Evolutionary conservation across 2,113 vertebrate genomes (phyloP).

Genomic region (Oceanites oceanicus): DNA sequence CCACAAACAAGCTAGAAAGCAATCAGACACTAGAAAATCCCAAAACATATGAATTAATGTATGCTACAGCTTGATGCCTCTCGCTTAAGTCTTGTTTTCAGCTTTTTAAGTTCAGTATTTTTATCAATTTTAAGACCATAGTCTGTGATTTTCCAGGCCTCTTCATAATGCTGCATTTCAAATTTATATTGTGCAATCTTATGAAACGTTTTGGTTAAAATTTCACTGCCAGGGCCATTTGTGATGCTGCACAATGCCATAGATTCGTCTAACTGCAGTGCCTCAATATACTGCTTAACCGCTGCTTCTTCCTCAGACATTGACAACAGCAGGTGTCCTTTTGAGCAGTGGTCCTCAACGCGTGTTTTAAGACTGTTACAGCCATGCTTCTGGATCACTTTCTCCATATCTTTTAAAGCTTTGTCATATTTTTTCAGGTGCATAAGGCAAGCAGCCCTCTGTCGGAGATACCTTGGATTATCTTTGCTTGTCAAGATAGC

Average conservation of each 20-base stretch:
- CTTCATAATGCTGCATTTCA: conserved; percentile 68
- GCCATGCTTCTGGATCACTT: conserved; percentile 69
- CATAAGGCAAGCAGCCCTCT: conserved; percentile 79
- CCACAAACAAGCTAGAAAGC: not conserved
- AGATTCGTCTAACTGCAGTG: conserved; percentile 75
- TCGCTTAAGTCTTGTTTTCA: conserved; percentile 79
- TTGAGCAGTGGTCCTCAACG: conserved; percentile 80
- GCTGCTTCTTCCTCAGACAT: conserved; percentile 74
- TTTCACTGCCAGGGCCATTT: conserved; percentile 63
- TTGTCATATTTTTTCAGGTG: conserved; percentile 72
- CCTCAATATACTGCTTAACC: conserved; percentile 79
- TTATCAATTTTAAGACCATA: conserved; percentile 81
- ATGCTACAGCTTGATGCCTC: conserved; percentile 82
- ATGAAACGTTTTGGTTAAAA: conserved; percentile 73
- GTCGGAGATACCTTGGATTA: conserved; percentile 71
- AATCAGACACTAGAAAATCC: not conserved
- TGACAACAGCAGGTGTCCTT: conserved; percentile 78
- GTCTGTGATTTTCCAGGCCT: conserved; percentile 81
- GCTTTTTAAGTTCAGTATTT: conserved; percentile 77
- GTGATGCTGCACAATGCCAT: conserved; percentile 73
- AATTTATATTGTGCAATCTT: conserved; percentile 71
- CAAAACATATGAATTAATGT: conserved; percentile 68
- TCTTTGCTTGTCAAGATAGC: conserved; percentile 71
- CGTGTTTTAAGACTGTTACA: conserved; percentile 23
- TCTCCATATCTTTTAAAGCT: conserved; percentile 82